These are phyloP conservation scores for Tapirus indicus DNA, from an alignment of 2,797 vertebrate species.

Conservation along the genomic window DNA sequence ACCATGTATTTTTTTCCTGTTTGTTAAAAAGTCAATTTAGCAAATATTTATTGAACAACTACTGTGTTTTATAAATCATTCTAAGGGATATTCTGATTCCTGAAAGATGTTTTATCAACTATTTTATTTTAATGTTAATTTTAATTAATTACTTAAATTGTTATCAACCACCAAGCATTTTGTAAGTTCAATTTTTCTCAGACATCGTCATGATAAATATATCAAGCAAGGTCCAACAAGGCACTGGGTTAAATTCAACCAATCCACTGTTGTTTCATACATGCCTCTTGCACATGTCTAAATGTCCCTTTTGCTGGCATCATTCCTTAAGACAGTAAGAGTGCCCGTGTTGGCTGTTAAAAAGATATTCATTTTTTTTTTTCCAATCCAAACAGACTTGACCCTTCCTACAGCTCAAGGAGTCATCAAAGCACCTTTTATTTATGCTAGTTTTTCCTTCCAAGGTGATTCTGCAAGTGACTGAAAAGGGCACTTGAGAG, in stretches of 20 bases:
- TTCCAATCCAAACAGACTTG: neutral
- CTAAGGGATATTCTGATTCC: neutral
- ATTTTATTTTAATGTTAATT: neutral
- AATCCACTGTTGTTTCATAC: neutral
- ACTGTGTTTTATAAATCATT: neutral
- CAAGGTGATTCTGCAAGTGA: neutral
- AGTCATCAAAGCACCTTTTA: neutral
- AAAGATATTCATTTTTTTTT: neutral
- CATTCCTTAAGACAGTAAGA: neutral
- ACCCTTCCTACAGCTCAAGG: neutral
- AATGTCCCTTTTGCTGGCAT: neutral
- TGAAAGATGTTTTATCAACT: neutral
- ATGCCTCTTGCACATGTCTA: too few relatives aligned
- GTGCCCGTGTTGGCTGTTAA: neutral
- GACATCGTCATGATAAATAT: neutral
- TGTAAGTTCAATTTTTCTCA: neutral
- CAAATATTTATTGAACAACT: neutral
- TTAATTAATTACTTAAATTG: neutral
- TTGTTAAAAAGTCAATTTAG: constrained; percentile 21
- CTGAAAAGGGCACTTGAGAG: neutral
- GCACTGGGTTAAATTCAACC: neutral
- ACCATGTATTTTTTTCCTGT: neutral
- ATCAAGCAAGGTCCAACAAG: neutral
- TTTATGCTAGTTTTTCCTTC: neutral
- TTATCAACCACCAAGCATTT: neutral